phyloP scores from a whole-genome alignment of 1,140 invertebrate genomes.

The Leptinotarsa undecemlineata region DNA sequence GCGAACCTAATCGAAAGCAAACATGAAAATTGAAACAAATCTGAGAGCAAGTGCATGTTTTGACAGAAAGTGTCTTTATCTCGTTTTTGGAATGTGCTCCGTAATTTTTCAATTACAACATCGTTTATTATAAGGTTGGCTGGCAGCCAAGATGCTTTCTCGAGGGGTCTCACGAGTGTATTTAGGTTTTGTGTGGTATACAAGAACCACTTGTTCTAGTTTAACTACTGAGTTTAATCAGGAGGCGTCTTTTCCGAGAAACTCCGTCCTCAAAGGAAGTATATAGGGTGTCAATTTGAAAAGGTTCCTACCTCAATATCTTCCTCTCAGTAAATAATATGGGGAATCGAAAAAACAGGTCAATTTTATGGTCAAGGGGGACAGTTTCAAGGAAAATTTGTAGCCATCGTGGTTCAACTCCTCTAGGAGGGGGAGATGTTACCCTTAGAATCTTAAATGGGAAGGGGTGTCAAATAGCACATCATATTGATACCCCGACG shows the following conservation, averaged over 20 bases:
- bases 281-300: too few relatives aligned
- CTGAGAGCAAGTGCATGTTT: slow-evolving; percentile 15
- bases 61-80: slow-evolving; percentile 10
- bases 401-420: too few relatives aligned
- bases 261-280: too few relatives aligned
- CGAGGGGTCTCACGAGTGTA: slow-evolving; percentile 6
- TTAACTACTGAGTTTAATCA: slow-evolving; percentile 11
- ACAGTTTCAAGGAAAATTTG: too few relatives aligned
- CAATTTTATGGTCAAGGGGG: too few relatives aligned
- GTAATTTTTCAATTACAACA: slow-evolving; percentile 22
- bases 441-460: too few relatives aligned
- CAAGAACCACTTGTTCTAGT: slow-evolving; percentile 20
- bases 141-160: slow-evolving; percentile 10
- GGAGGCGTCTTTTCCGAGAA: background rate
- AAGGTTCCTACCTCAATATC: too few relatives aligned
- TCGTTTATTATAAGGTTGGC: slow-evolving; percentile 13
- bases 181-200: background rate
- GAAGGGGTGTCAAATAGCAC: too few relatives aligned
- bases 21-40: slow-evolving; percentile 15
- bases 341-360: too few relatives aligned
- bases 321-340: too few relatives aligned
- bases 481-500: too few relatives aligned
- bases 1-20: slow-evolving; percentile 4
- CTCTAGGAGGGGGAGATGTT: too few relatives aligned
- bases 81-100: background rate